phyloP scores from a whole-genome alignment of 2,797 vertebrate species.

The Gallinago nigripennis region DNA sequence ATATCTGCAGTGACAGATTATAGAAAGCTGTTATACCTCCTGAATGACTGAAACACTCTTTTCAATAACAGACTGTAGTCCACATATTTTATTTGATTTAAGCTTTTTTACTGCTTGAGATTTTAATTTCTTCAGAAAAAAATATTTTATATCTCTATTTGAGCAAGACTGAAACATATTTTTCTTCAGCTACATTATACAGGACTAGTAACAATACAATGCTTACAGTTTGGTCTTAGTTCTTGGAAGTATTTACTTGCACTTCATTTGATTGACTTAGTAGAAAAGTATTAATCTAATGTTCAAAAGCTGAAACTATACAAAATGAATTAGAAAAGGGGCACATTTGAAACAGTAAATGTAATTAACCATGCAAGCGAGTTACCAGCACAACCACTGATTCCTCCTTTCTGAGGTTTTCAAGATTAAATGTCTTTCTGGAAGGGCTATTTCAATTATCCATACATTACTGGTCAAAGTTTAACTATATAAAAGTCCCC shows the following conservation, averaged over 20 bases:
- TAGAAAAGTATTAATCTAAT: not conserved
- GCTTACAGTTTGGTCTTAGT: not conserved
- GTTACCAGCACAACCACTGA: not conserved
- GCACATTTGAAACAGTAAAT: not conserved
- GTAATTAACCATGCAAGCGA: not conserved
- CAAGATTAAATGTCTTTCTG: not conserved
- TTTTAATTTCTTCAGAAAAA: not conserved
- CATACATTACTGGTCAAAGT: not conserved
- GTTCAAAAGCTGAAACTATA: not conserved
- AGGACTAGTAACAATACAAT: not conserved
- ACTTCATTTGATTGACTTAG: not conserved
- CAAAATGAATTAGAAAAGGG: not conserved
- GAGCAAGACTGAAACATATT: not conserved
- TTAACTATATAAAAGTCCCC: not conserved
- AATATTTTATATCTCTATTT: not conserved
- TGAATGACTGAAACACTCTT: not conserved
- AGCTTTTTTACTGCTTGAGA: not conserved
- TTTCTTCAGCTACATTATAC: not conserved
- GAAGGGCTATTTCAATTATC: not conserved
- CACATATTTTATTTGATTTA: not conserved
- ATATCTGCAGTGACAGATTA: not conserved
- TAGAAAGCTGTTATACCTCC: not conserved
- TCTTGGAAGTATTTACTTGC: not conserved
- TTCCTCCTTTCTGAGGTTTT: not conserved
- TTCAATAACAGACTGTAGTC: not conserved